These are phyloP conservation scores for Thamnophis elegans DNA, from an alignment of 2,797 vertebrate species.

Conservation along the genomic window DNA sequence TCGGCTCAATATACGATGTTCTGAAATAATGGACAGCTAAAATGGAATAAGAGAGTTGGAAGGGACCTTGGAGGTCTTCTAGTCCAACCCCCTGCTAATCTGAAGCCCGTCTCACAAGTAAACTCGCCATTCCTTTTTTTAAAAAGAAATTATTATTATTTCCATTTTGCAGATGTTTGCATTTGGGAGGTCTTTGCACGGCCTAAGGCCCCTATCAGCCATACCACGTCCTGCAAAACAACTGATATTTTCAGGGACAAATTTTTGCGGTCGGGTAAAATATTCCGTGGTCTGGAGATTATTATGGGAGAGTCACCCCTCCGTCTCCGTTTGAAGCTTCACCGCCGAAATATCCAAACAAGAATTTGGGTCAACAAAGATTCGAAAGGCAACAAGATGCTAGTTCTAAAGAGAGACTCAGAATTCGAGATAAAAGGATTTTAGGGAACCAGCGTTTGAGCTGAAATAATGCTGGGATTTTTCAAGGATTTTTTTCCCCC, in stretches of 20 bases:
- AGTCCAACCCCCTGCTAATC: neutral
- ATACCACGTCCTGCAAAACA: neutral
- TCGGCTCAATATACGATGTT: no score
- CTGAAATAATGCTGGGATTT: no score
- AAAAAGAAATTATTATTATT: no score
- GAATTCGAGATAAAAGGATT: no score
- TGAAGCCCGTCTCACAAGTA: neutral
- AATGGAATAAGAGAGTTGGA: no score
- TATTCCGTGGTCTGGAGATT: neutral
- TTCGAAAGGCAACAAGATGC: constrained; percentile 20
- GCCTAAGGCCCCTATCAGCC: neutral
- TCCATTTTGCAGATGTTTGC: neutral
- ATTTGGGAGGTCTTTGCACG: neutral
- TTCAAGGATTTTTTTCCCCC: no score
- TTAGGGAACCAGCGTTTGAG: no score
- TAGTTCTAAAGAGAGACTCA: neutral
- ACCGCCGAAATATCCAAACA: neutral
- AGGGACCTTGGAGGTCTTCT: no score
- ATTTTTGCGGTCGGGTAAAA: no score
- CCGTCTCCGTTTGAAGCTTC: neutral
- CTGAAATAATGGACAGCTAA: no score
- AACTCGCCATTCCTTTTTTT: neutral
- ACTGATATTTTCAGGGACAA: neutral
- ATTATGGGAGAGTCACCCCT: no score
- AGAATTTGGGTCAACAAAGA: neutral